Evolutionary conservation across 2,888 invertebrate species (phyloP).

Genomic region (Pseudococcus jackbeardsleyi): DNA sequence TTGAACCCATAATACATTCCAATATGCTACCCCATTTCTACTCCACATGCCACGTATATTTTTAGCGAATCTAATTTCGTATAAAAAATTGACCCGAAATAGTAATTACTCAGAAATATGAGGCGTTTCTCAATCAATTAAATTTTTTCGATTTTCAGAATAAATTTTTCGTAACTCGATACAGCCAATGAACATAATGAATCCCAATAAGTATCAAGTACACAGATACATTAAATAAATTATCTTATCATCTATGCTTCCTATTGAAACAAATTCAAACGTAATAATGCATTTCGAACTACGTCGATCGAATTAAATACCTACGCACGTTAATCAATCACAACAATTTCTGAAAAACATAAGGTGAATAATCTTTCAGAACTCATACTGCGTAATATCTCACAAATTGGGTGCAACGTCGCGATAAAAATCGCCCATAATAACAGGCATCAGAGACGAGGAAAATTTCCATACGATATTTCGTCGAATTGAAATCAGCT

Average conservation of each 20-base stretch:
- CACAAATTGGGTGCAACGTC: neutral
- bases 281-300: neutral
- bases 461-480: neutral
- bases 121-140: no score
- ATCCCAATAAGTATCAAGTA: neutral
- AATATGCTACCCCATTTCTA: no score
- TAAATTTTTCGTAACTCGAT: neutral
- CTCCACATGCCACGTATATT: no score
- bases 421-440: neutral
- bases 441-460: neutral
- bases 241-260: neutral
- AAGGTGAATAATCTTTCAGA: slow-evolving; percentile 42
- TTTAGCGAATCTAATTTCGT: no score
- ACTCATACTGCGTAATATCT: slow-evolving; percentile 6
- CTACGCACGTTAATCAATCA: neutral
- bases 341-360: neutral
- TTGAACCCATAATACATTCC: neutral
- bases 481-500: neutral
- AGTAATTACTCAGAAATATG: neutral
- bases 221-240: neutral
- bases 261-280: neutral
- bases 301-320: neutral
- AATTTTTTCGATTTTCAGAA: neutral
- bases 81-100: neutral
- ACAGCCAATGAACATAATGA: neutral